Percentiles rank a stretch among this genome's conserved stretches.
Evolutionary conservation across 2,797 vertebrate genomes (phyloP).

Genomic region (Malacoraja senta): DNA sequence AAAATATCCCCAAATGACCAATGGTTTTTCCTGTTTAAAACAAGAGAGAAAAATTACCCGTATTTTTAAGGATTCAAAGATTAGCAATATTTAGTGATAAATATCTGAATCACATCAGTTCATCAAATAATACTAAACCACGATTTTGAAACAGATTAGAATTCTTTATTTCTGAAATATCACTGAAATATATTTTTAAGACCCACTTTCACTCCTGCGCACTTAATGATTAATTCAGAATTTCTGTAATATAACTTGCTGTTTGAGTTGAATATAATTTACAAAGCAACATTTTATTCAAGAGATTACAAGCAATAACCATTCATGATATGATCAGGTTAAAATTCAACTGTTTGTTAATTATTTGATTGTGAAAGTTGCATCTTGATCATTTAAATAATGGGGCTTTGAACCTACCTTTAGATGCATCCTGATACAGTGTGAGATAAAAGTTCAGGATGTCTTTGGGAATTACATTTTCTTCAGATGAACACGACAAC

Average conservation of each 20-base stretch:
- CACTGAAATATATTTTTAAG: neutral
- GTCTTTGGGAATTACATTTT: conserved; percentile 75
- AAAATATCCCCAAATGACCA: conserved; percentile 77
- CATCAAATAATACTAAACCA: neutral
- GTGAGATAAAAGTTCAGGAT: conserved; percentile 75
- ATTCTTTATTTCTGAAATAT: neutral
- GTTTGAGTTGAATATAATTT: neutral
- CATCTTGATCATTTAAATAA: neutral
- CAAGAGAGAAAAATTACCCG: conserved; percentile 38
- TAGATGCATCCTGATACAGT: conserved; percentile 80
- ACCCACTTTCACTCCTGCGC: neutral
- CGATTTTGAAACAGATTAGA: neutral
- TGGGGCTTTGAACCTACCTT: conserved; percentile 59
- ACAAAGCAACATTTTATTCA: neutral
- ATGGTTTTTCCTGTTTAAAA: conserved; percentile 70
- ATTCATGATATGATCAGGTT: neutral
- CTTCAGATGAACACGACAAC: conserved; percentile 72
- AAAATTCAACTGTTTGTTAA: neutral
- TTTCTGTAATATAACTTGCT: neutral
- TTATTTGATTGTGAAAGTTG: neutral
- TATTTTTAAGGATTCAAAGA: neutral
- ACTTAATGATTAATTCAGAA: no score
- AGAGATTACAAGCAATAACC: neutral
- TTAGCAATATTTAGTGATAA: neutral
- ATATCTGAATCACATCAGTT: neutral